A percentile compares a stretch with the other conserved stretches of the same genome.
These are phyloP conservation scores for Antheraea assamensis DNA, from an alignment of 2,888 invertebrate genomes.

Conservation along the genomic window DNA sequence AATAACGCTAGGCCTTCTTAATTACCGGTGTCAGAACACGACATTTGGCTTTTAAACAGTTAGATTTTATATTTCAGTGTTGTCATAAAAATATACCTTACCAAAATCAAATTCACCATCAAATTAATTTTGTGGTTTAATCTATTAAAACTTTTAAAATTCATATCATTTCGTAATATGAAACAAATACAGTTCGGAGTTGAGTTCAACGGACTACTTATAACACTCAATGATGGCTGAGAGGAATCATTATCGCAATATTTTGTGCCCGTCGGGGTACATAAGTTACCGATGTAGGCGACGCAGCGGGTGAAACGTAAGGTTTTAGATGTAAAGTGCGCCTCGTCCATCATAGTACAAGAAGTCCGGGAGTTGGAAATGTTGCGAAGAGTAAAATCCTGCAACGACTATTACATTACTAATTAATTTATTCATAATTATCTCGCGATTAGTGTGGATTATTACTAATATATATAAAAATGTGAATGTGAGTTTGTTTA, in stretches of 20 bases:
- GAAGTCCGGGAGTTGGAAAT: slow-evolving; percentile 7
- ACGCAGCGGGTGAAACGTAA: slow-evolving; percentile 34
- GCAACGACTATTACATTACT: not conserved
- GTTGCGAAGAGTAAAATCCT: not conserved
- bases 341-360: slow-evolving; percentile 58
- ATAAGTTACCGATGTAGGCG: slow-evolving; percentile 45
- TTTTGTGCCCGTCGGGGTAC: slow-evolving; percentile 49
- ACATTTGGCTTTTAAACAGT: not conserved
- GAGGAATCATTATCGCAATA: slow-evolving; percentile 69
- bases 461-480: no score
- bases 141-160: not conserved
- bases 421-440: no score
- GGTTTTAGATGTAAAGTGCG: slow-evolving; percentile 26
- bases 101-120: no score
- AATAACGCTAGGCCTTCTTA: no score
- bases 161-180: not conserved
- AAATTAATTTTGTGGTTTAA: not conserved
- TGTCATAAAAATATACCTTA: not conserved
- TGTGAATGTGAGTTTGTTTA: no score
- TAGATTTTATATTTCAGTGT: not conserved
- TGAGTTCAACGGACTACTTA: not conserved
- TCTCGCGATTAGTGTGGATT: no score
- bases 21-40: not conserved
- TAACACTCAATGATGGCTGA: not conserved
- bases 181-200: not conserved